These are phyloP conservation scores for Megastigmus dorsalis DNA, from an alignment of 2,888 invertebrate genomes.

Conservation along the genomic window DNA sequence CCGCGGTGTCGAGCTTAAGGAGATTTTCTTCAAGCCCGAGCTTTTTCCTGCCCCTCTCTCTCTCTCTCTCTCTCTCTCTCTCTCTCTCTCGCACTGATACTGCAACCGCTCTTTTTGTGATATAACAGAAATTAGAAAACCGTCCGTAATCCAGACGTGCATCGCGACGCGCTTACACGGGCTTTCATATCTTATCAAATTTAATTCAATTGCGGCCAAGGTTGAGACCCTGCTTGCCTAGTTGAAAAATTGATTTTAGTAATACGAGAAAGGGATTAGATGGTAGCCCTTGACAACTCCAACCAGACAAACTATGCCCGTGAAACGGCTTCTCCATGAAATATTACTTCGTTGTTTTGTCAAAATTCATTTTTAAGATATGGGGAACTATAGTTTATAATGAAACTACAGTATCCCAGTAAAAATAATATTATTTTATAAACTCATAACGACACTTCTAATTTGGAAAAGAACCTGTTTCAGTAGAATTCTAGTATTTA, in stretches of 20 bases:
- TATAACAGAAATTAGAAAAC: slow-evolving; percentile 31
- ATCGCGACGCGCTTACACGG: background rate
- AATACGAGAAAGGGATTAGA: background rate
- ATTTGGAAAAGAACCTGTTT: too few relatives aligned
- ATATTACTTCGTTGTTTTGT: too few relatives aligned
- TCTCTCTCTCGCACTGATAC: too few relatives aligned
- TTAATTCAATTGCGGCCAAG: background rate
- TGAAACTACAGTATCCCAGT: too few relatives aligned
- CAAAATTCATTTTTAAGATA: background rate
- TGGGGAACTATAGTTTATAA: too few relatives aligned
- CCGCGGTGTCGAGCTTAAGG: slow-evolving; percentile 38
- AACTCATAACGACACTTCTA: too few relatives aligned
- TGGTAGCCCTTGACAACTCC: too few relatives aligned
- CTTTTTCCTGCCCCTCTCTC: background rate
- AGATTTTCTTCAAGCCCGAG: slow-evolving; percentile 29
- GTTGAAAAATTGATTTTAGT: background rate
- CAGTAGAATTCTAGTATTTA: too few relatives aligned
- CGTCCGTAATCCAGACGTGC: background rate
- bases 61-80: too few relatives aligned
- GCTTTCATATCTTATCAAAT: background rate
- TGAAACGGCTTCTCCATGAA: too few relatives aligned
- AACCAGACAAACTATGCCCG: too few relatives aligned
- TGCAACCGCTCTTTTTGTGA: background rate
- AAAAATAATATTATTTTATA: too few relatives aligned
- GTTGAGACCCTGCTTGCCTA: background rate